phyloP scores from a whole-genome alignment of 2,113 vertebrate species.

The Gymnarchus niloticus region DNA sequence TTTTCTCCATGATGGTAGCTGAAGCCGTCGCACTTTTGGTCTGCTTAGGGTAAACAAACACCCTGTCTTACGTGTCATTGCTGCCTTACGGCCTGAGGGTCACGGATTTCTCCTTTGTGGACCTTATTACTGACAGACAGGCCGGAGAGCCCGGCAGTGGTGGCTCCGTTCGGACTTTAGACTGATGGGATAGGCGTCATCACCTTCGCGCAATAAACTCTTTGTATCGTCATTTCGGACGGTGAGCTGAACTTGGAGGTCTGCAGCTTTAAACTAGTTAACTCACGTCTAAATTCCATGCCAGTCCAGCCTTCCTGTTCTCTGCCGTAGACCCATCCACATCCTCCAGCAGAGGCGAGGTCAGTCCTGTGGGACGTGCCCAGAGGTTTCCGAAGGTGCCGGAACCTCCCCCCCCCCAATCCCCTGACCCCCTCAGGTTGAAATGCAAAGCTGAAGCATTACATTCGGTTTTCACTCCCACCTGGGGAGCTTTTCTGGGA shows the following conservation, averaged over 20 bases:
- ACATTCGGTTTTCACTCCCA: slow-evolving; percentile 2
- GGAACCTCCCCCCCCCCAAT: neutral
- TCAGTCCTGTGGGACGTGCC: too few relatives aligned
- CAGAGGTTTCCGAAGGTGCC: neutral
- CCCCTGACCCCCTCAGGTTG: neutral
- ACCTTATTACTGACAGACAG: too few relatives aligned
- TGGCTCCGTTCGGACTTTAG: too few relatives aligned
- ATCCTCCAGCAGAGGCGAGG: too few relatives aligned
- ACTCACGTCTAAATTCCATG: neutral
- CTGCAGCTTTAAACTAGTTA: too few relatives aligned
- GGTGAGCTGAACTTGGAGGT: too few relatives aligned
- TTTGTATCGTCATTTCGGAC: too few relatives aligned
- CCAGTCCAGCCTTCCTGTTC: neutral
- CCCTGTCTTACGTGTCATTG: neutral
- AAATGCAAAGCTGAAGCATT: neutral
- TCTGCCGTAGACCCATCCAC: neutral
- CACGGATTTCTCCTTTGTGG: too few relatives aligned
- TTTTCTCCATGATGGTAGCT: neutral
- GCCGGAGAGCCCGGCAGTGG: too few relatives aligned
- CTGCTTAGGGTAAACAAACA: too few relatives aligned
- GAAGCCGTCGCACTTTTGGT: neutral
- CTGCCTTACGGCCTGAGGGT: neutral
- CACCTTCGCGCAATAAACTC: too few relatives aligned
- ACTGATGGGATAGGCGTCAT: too few relatives aligned
- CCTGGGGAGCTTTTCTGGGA: neutral